A percentile compares a stretch with the other conserved stretches of the same genome.
phyloP scores from a whole-genome alignment of 2,797 vertebrate species.

The Sorex maritimensis region DNA sequence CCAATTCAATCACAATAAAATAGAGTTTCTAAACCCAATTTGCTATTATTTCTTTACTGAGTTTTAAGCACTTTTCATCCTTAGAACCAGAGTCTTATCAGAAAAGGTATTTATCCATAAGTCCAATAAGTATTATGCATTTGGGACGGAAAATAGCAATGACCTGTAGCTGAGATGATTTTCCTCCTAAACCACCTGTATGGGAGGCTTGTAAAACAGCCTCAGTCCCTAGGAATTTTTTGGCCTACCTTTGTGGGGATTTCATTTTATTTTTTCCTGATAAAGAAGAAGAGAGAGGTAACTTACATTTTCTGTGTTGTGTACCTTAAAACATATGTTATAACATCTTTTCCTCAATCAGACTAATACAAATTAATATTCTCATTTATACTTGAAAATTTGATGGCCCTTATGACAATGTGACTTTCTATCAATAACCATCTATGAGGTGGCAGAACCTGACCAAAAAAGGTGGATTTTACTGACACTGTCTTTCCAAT shows the following conservation, averaged over 20 bases:
- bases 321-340: neutral
- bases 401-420: neutral
- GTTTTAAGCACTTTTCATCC: slow-evolving; percentile 59
- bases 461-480: neutral
- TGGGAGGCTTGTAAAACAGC: slow-evolving; percentile 31
- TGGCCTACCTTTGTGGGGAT: neutral
- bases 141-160: slow-evolving; percentile 64
- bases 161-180: slow-evolving; percentile 14
- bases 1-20: slow-evolving; percentile 75
- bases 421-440: neutral
- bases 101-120: slow-evolving; percentile 76
- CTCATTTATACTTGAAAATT: neutral
- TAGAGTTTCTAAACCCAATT: slow-evolving; percentile 68
- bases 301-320: neutral
- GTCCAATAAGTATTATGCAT: slow-evolving; percentile 56
- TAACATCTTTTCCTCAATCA: neutral
- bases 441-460: neutral
- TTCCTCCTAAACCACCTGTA: slow-evolving; percentile 33
- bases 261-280: neutral
- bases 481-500: neutral
- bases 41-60: slow-evolving; percentile 76
- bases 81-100: slow-evolving; percentile 64
- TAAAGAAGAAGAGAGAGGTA: neutral
- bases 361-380: neutral
- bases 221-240: slow-evolving; percentile 10